Conservation (phyloP, 2,797 vertebrate genomes). For the Premnoplex brunnescens region DNA sequence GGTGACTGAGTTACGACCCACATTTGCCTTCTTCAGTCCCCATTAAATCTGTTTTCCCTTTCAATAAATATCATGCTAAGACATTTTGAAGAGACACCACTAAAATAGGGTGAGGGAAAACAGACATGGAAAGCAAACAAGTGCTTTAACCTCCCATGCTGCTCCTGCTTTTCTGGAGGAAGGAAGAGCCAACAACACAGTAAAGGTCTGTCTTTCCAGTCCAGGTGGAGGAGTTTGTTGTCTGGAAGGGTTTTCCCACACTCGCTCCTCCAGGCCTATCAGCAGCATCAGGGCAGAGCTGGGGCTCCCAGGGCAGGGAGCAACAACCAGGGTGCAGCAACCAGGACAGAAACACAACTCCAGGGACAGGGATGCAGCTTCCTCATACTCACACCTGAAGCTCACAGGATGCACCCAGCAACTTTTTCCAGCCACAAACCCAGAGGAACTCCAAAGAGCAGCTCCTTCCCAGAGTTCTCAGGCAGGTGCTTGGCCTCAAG, state of each 20-base stretch:
- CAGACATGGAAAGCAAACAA: background rate
- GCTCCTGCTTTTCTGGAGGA: background rate
- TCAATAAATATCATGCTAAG: background rate
- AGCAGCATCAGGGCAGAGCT: background rate
- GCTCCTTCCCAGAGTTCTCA: background rate
- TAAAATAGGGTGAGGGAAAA: background rate
- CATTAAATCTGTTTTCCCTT: background rate
- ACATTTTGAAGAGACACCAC: background rate
- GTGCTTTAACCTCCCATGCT: background rate
- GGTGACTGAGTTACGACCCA: background rate
- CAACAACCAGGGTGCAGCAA: background rate
- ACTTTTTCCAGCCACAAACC: background rate
- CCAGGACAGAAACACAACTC: background rate
- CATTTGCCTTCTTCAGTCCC: background rate
- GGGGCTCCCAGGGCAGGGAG: background rate
- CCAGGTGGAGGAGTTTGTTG: background rate
- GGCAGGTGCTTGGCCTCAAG: background rate
- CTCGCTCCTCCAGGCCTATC: background rate
- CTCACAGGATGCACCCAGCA: background rate
- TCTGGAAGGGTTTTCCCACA: background rate
- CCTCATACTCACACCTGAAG: background rate
- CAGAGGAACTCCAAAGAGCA: background rate
- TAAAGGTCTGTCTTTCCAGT: background rate
- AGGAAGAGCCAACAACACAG: background rate
- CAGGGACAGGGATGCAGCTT: background rate